Evolutionary conservation across 2,797 vertebrate genomes (phyloP), one percentile per base, ranked within the genome.

Genomic region (Arrhamphus sclerolepis): DNA sequence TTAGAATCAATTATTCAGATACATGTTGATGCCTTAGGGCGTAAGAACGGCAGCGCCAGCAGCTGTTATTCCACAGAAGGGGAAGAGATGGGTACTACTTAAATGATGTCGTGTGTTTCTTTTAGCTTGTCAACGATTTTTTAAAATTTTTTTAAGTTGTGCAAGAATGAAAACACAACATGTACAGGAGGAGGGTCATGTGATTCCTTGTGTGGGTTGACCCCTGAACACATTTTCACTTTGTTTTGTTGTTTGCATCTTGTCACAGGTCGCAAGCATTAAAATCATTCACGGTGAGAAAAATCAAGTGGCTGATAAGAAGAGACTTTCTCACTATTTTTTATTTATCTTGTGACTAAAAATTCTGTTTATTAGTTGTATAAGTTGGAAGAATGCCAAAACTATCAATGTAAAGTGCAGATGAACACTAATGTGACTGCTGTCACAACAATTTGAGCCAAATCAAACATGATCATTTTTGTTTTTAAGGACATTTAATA

Each of bases 341-440:
- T 71, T n/a, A n/a, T n/a, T n/a, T n/a, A n/a, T n/a, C n/a, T 24
- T 48, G 49, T 41, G 53, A 52, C 18, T 22, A 13, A 38, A 20
- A 24, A 16, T n/a, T 26, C 16, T 39, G 26, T 28, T 16, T 40
- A 31, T 7, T 55, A 22, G 11, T 42, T 20, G 28, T 57, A 28
- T n/a, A 52, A 34, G 19, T 0, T 28, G 55, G 11, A 63, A 63
- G 24, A 60, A 26, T 19, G 26, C 38, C 62, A 52, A 65, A 21
- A 21, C 2, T 11, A 18, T 2, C 16, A 18, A 19, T 39, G 14
- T 16, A 46, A 46, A 46, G 5, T 34, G 13, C 10, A 51, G 41
- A 22, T 46, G 66, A 65, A 81, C 72, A 77, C 57, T 73, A 75
- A 72, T 24, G 46, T 19, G 39, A 19, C 51, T 24, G 7, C 56